Percentiles rank a stretch among this genome's conserved stretches.
These are phyloP conservation scores for Sebastes goodei DNA, from an alignment of 2,797 vertebrate species.

Conservation along the genomic window DNA sequence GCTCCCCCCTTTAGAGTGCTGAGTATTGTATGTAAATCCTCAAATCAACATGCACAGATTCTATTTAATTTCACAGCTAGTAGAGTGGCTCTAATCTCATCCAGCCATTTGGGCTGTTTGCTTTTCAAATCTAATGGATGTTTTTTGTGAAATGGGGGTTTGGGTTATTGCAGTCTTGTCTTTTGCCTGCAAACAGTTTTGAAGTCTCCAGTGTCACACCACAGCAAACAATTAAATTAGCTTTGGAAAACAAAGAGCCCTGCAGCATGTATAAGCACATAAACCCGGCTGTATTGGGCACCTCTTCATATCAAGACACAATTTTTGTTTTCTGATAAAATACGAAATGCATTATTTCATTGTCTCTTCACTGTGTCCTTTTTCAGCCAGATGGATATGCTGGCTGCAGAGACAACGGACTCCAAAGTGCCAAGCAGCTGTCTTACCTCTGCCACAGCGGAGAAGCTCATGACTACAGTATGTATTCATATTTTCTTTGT, in stretches of 20 bases:
- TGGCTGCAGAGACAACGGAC: conserved; percentile 67
- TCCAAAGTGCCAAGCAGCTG: conserved; percentile 18
- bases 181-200: conserved; percentile 68
- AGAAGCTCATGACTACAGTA: conserved; percentile 38
- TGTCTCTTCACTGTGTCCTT: conserved; percentile 2
- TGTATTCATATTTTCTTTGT: conserved; percentile 22
- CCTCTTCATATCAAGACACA: conserved; percentile 43
- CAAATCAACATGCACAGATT: conserved; percentile 80
- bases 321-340: conserved; percentile 39
- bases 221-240: conserved; percentile 72
- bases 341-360: conserved; percentile 51
- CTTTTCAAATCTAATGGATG: conserved; percentile 76
- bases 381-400: conserved; percentile 77
- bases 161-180: conserved; percentile 49
- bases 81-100: conserved; percentile 82
- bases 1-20: conserved; percentile 38
- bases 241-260: conserved; percentile 65
- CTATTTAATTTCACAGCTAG: conserved; percentile 84
- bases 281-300: conserved; percentile 54
- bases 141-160: conserved; percentile 34
- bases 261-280: conserved; percentile 45
- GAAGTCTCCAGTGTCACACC: conserved; percentile 66
- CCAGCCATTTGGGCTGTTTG: conserved; percentile 74
- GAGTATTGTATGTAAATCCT: conserved; percentile 79
- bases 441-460: neutral